Conservation (phyloP, 2,888 invertebrate genomes). For the Drosophila tripunctata region DNA sequence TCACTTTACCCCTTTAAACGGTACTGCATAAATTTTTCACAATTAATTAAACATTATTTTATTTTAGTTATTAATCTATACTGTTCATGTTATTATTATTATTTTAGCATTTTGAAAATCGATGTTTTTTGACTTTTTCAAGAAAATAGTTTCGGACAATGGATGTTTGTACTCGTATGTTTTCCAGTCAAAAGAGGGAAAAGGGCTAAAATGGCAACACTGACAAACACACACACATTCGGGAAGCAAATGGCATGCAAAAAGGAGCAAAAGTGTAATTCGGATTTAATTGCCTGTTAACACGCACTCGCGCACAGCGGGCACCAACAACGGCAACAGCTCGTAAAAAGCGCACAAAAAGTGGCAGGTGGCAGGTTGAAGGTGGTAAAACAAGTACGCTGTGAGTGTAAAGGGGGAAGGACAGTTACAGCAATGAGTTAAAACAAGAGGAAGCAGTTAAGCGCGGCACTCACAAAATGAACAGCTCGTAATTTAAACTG, state of each 20-base stretch:
- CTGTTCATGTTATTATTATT: too few species aligned
- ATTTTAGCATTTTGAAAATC: too few species aligned
- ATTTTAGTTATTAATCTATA: too few species aligned
- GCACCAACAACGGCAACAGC: slow-evolving; percentile 69
- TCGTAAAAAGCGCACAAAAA: slow-evolving; percentile 67
- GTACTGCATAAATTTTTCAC: too few species aligned
- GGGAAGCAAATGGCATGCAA: slow-evolving; percentile 51
- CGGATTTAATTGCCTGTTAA: slow-evolving; percentile 81
- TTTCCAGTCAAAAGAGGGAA: too few species aligned
- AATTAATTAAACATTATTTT: too few species aligned
- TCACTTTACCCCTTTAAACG: too few species aligned
- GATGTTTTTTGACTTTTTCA: too few species aligned
- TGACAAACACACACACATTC: background rate
- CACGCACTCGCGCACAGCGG: slow-evolving; percentile 79
- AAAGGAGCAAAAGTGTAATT: slow-evolving; percentile 78
- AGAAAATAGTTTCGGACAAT: too few species aligned
- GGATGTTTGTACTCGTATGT: too few species aligned
- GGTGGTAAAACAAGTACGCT: too few species aligned
- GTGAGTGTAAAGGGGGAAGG: slow-evolving; percentile 11
- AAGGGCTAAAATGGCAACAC: too few species aligned
- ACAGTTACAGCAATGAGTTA: slow-evolving; percentile 56
- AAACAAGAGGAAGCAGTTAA: slow-evolving; percentile 67
- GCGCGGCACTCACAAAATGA: slow-evolving; percentile 72
- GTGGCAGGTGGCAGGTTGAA: slow-evolving; percentile 26
- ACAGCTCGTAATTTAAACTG: slow-evolving; percentile 74